A percentile compares a stretch with the other conserved stretches of the same genome.
These are phyloP conservation scores for Drosophila maculinotata DNA, from an alignment of 2,888 invertebrate species.

Conservation along the genomic window DNA sequence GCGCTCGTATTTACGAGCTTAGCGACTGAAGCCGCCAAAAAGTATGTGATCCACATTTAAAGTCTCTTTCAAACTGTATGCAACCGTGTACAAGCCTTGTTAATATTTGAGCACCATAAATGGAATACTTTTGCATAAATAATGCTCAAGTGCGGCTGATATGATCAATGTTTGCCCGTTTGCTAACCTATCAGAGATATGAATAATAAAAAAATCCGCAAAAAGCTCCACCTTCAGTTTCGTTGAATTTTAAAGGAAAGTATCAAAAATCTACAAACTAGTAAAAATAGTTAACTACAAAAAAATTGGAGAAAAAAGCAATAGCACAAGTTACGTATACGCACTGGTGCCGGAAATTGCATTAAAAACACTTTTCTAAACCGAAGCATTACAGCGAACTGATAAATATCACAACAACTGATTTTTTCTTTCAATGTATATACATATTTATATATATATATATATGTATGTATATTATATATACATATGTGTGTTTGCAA, in stretches of 20 bases:
- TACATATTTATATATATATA: conserved; percentile 2
- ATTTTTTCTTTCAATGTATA: conserved; percentile 2
- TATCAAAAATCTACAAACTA: too few species aligned
- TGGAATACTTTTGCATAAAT: conserved; percentile 33
- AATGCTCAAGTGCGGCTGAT: conserved; percentile 4
- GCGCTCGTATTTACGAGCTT: conserved; percentile 50
- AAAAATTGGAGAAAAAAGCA: too few species aligned
- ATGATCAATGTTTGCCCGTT: neutral
- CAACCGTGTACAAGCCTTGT: conserved; percentile 7
- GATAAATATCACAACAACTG: conserved; percentile 54
- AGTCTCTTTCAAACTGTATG: conserved; percentile 41
- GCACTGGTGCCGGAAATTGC: conserved; percentile 22
- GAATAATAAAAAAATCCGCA: too few species aligned
- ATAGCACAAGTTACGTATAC: too few species aligned
- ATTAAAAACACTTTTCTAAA: conserved; percentile 65
- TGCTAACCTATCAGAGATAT: neutral
- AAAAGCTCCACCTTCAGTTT: too few species aligned
- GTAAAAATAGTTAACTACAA: too few species aligned
- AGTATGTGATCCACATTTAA: conserved; percentile 13
- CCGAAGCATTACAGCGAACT: conserved; percentile 50
- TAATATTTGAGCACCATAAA: conserved; percentile 32
- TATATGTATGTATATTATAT: conserved; percentile 3
- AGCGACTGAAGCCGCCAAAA: conserved; percentile 14
- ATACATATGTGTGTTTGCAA: neutral
- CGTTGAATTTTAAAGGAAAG: too few species aligned